Evolutionary conservation across 2,797 vertebrate species (phyloP).

Genomic region (Poecilia velifera): DNA sequence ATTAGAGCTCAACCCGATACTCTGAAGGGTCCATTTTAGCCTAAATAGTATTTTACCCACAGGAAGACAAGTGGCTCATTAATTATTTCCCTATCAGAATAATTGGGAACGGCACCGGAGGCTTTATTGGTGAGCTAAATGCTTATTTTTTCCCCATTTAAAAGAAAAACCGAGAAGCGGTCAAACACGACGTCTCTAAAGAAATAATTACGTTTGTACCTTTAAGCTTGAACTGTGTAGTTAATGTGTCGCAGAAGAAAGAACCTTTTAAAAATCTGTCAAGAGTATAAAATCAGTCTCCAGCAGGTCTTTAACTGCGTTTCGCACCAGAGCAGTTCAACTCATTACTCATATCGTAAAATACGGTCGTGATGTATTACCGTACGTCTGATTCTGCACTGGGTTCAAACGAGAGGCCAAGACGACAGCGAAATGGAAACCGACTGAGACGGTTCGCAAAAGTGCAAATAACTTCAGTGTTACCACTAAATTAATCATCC

Average conservation of each 20-base stretch:
- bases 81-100: constrained; percentile 46
- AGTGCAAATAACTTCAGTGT: constrained; percentile 11
- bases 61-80: constrained; percentile 25
- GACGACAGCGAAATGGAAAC: constrained; percentile 75
- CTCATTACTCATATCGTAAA: constrained; percentile 43
- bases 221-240: constrained; percentile 18
- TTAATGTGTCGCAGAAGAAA: constrained; percentile 5
- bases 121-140: constrained; percentile 11
- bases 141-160: constrained; percentile 8
- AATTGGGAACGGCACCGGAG: constrained; percentile 37
- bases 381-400: constrained; percentile 44
- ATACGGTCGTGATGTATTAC: constrained; percentile 59
- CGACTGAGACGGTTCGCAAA: constrained; percentile 57
- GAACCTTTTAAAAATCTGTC: constrained; percentile 27
- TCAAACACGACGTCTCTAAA: constrained; percentile 30
- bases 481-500: constrained; percentile 36
- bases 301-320: constrained; percentile 29
- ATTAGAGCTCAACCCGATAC: constrained; percentile 58
- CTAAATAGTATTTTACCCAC: constrained; percentile 22
- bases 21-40: constrained; percentile 29
- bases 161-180: neutral
- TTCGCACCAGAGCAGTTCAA: constrained; percentile 25
- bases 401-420: constrained; percentile 33
- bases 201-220: constrained; percentile 22
- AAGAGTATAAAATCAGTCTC: constrained; percentile 17